Evolutionary conservation across 2,797 vertebrate genomes (phyloP).

Genomic region (Pyrocephalus nanus): DNA sequence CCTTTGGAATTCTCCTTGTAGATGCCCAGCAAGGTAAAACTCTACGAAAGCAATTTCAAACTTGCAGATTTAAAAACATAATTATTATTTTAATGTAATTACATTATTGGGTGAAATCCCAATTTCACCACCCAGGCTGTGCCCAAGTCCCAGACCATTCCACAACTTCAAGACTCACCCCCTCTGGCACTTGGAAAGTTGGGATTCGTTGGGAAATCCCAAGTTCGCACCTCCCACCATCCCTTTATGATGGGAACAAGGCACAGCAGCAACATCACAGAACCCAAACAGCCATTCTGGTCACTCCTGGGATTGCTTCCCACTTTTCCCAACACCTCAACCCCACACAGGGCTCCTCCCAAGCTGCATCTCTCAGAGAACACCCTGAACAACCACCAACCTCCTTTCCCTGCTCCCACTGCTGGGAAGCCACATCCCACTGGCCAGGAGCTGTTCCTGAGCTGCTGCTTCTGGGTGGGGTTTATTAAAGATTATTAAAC

Average conservation of each 20-base stretch:
- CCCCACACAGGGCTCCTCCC: background rate
- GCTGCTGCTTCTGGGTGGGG: background rate
- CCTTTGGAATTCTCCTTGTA: rapidly evolving
- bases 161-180: background rate
- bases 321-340: background rate
- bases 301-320: background rate
- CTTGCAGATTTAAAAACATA: background rate
- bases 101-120: background rate
- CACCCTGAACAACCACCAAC: rapidly evolving
- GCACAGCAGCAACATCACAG: rapidly evolving
- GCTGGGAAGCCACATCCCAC: background rate
- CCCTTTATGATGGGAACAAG: background rate
- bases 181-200: no score
- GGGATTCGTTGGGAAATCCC: rapidly evolving
- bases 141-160: background rate
- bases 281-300: rapidly evolving
- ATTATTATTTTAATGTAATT: background rate
- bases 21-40: background rate
- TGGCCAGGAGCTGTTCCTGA: background rate
- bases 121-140: rapidly evolving
- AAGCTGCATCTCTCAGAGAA: background rate
- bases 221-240: background rate
- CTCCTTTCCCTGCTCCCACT: background rate
- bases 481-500: background rate
- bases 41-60: background rate